phyloP scores from a whole-genome alignment of 2,113 vertebrate genomes.

The Phaetusa simplex region DNA sequence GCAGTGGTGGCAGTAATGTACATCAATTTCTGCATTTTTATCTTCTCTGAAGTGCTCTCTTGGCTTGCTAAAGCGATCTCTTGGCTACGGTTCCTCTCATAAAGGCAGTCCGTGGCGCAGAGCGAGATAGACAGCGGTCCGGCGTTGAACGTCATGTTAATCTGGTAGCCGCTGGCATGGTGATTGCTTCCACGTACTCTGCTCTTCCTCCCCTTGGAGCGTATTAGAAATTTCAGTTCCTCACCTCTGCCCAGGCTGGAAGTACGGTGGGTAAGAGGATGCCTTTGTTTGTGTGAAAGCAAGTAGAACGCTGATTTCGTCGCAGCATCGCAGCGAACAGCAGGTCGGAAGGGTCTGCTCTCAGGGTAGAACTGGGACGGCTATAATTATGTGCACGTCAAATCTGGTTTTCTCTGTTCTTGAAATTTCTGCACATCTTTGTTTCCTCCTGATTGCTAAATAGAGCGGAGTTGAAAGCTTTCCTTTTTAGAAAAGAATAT shows the following conservation, averaged over 20 bases:
- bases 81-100: neutral
- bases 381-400: neutral
- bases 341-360: neutral
- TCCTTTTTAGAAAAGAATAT: neutral
- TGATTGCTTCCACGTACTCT: neutral
- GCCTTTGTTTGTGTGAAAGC: neutral
- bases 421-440: neutral
- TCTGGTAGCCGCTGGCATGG: neutral
- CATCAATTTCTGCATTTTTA: neutral
- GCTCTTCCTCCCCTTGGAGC: neutral
- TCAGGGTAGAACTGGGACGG: neutral
- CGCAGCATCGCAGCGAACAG: fast-evolving
- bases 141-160: fast-evolving
- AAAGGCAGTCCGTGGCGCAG: fast-evolving
- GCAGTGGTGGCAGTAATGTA: neutral
- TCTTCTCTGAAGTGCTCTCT: neutral
- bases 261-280: neutral
- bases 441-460: neutral
- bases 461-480: neutral
- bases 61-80: neutral
- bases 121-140: neutral
- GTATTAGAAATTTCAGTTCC: neutral
- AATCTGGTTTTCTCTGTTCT: neutral
- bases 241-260: neutral
- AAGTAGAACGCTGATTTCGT: fast-evolving